Evolutionary conservation across 2,113 vertebrate species (phyloP).

Genomic region (Isichthys henryi): DNA sequence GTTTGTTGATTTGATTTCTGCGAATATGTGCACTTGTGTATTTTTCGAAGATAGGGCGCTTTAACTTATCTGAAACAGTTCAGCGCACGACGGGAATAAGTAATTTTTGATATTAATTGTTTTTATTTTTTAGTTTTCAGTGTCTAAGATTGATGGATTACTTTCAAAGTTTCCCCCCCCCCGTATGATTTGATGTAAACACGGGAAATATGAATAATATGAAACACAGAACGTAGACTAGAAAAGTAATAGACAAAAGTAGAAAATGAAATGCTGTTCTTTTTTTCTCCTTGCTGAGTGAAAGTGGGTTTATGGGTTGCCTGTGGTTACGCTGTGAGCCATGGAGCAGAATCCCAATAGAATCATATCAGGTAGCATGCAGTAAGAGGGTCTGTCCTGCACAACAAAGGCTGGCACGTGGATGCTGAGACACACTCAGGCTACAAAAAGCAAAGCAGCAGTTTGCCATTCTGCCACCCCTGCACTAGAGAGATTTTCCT

Average conservation of each 20-base stretch:
- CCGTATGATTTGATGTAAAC: neutral
- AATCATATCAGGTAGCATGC: neutral
- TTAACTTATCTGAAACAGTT: neutral
- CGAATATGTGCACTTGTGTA: neutral
- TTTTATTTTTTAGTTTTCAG: neutral
- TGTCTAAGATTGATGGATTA: neutral
- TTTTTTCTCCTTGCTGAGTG: neutral
- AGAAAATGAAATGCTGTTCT: neutral
- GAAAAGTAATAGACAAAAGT: neutral
- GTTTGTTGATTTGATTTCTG: neutral
- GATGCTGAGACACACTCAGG: neutral
- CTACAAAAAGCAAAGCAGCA: neutral
- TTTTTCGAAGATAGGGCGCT: neutral
- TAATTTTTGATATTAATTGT: neutral
- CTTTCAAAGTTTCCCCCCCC: neutral
- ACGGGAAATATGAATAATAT: neutral
- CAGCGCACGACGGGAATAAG: neutral
- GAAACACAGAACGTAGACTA: neutral
- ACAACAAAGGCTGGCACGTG: neutral
- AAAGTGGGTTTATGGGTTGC: conserved; percentile 22
- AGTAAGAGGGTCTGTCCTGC: neutral
- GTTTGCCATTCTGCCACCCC: neutral
- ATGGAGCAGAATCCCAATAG: conserved; percentile 10
- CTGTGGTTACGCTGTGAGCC: conserved; percentile 12
- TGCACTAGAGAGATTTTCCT: neutral